These are phyloP conservation scores for Gallinago nigripennis DNA, from an alignment of 2,797 vertebrate species.

Conservation along the genomic window DNA sequence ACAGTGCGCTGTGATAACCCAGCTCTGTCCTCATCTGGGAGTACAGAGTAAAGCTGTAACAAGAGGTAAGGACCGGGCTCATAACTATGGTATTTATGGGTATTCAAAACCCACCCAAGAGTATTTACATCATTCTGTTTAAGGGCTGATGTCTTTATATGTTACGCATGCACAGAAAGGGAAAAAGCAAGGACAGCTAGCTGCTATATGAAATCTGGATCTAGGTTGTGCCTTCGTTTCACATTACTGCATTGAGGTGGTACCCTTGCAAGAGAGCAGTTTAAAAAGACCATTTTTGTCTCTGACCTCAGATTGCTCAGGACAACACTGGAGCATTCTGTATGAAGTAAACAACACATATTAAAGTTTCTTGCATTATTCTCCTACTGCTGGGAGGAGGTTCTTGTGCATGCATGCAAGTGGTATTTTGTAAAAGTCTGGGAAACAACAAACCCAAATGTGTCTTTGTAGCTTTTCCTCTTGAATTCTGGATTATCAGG, in stretches of 20 bases:
- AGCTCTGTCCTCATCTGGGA: background rate
- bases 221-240: background rate
- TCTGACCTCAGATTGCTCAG: background rate
- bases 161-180: background rate
- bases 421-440: background rate
- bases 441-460: background rate
- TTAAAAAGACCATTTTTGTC: background rate
- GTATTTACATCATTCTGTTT: background rate
- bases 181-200: background rate
- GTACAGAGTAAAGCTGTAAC: background rate
- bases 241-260: background rate
- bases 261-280: background rate
- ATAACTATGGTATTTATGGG: background rate
- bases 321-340: background rate
- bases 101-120: background rate
- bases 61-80: background rate
- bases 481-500: constrained; percentile 21
- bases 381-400: background rate
- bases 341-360: background rate
- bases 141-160: background rate
- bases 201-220: background rate
- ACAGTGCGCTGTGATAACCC: background rate
- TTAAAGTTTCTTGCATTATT: background rate
- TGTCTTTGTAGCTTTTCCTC: background rate
- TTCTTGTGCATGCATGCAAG: background rate